Percentiles rank a stretch among this genome's conserved stretches.
Evolutionary conservation across 2,797 vertebrate genomes (phyloP).

Genomic region (Cossypha polioptera): DNA sequence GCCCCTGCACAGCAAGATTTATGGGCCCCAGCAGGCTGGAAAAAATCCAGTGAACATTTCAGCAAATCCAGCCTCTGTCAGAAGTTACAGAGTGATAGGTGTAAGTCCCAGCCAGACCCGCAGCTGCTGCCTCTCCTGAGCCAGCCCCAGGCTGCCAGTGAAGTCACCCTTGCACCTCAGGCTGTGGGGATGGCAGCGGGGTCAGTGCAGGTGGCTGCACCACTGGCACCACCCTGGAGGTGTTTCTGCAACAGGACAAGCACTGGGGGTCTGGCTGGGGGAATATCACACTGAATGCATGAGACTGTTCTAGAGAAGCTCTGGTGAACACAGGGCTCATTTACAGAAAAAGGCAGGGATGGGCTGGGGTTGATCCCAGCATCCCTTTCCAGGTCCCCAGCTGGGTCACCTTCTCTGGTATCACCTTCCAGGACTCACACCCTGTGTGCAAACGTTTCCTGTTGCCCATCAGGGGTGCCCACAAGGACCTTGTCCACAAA

Average conservation of each 20-base stretch:
- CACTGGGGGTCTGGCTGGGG: not conserved
- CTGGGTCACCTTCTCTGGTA: not conserved
- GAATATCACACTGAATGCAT: not conserved
- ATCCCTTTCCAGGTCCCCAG: not conserved
- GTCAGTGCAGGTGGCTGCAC: not conserved
- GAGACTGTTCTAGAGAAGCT: not conserved
- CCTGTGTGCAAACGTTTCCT: not conserved
- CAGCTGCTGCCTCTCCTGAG: conserved; percentile 38
- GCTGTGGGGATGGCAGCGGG: not conserved
- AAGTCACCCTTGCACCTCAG: conserved; percentile 38
- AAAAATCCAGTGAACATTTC: conserved; percentile 61
- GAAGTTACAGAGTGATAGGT: conserved; percentile 54
- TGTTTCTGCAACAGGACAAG: not conserved
- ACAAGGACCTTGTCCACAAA: not conserved
- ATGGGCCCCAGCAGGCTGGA: conserved; percentile 50
- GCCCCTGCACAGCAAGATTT: conserved; percentile 55
- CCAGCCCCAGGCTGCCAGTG: not conserved
- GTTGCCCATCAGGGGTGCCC: not conserved
- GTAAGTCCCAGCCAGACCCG: not conserved
- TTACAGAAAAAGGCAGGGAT: not conserved
- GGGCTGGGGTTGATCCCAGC: not conserved
- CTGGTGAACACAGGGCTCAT: not conserved
- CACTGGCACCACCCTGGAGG: fast-evolving
- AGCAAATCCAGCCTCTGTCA: conserved; percentile 48
- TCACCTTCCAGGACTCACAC: not conserved